Evolutionary conservation across 2,113 vertebrate species (phyloP).

Genomic region (Otolemur garnettii): DNA sequence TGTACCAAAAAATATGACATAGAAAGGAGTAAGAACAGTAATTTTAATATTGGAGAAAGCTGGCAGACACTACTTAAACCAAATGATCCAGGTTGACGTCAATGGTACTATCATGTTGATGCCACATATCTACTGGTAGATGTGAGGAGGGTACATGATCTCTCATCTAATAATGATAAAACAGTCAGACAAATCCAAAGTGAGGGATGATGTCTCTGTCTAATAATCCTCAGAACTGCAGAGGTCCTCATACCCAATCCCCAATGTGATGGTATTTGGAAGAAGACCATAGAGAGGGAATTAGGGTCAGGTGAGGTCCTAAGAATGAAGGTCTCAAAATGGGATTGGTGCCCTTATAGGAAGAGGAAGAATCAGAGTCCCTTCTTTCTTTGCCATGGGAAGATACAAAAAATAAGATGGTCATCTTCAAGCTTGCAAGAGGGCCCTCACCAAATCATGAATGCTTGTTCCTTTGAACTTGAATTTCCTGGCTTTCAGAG

Average conservation of each 20-base stretch:
- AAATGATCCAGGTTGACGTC: neutral
- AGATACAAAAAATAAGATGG: neutral
- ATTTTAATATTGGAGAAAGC: neutral
- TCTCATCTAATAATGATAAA: neutral
- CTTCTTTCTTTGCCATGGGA: neutral
- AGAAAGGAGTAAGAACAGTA: neutral
- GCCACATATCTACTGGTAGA: neutral
- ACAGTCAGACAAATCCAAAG: neutral
- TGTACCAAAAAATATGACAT: neutral
- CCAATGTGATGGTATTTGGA: neutral
- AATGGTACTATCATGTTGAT: neutral
- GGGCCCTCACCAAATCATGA: neutral
- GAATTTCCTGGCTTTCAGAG: neutral
- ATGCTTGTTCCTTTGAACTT: neutral
- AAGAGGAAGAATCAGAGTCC: neutral
- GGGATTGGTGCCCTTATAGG: neutral
- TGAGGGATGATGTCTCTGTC: neutral
- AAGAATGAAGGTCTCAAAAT: neutral
- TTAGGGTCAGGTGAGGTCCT: neutral
- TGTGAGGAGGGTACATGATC: neutral
- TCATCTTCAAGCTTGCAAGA: neutral
- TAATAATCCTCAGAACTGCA: neutral
- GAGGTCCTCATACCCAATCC: neutral
- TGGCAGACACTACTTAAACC: neutral
- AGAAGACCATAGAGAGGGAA: neutral